Percentiles rank a stretch among this genome's conserved stretches.
Conservation (phyloP, 1,140 invertebrate species). For the Brachionus koreanus region DNA sequence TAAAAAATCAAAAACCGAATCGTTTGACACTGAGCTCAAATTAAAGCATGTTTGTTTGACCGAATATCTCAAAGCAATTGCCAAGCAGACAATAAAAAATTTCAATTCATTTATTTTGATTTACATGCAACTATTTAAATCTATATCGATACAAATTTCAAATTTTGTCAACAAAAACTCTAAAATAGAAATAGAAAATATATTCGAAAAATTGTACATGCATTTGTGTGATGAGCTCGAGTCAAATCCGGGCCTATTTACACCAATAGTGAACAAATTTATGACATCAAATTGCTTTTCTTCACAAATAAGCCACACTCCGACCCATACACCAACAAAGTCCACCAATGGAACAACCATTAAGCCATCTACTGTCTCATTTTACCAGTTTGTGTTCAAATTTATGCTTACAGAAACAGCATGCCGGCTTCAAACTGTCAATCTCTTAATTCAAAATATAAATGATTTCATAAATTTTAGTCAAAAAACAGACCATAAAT, state of each 20-base stretch:
- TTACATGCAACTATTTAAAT: background rate
- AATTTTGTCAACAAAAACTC: slow-evolving; percentile 41
- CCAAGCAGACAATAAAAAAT: background rate
- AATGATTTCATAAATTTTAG: background rate
- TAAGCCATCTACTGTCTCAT: background rate
- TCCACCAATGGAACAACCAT: background rate
- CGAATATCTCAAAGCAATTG: background rate
- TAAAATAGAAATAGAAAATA: background rate
- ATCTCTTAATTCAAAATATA: background rate
- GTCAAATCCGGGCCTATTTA: background rate
- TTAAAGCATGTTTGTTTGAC: background rate
- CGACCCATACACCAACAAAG: slow-evolving; percentile 21
- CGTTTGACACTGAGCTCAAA: background rate
- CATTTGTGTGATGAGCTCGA: background rate
- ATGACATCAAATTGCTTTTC: slow-evolving; percentile 13
- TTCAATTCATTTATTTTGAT: background rate
- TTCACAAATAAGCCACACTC: background rate
- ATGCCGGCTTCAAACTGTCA: background rate
- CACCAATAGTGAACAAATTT: background rate
- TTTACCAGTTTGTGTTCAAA: slow-evolving; percentile 33
- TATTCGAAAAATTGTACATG: background rate
- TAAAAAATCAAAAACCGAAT: background rate
- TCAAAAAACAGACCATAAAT: background rate
- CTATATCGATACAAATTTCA: background rate
- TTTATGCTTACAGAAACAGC: background rate